Evolutionary conservation across 2,888 invertebrate genomes (phyloP).

Genomic region (Sesamia inferens): DNA sequence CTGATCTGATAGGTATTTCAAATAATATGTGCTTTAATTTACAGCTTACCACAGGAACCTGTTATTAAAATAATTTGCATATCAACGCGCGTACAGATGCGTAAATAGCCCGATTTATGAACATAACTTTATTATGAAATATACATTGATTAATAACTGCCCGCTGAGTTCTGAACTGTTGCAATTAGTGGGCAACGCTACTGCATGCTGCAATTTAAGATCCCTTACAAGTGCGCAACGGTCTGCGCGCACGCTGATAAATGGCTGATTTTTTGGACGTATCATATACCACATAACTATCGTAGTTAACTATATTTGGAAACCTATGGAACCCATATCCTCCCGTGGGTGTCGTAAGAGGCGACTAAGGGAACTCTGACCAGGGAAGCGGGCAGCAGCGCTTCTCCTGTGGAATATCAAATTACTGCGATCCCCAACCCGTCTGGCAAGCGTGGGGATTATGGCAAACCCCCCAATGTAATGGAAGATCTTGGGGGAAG

Average conservation of each 20-base stretch:
- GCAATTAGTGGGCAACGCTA: constrained; percentile 55
- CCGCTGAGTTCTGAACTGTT: constrained; percentile 32
- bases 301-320: not conserved
- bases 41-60: constrained; percentile 23
- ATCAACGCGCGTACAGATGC: constrained; percentile 38
- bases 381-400: too few species aligned
- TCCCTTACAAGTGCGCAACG: constrained; percentile 37
- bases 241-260: constrained; percentile 41
- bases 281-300: constrained; percentile 14
- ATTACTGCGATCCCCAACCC: too few species aligned
- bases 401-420: too few species aligned
- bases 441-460: too few species aligned
- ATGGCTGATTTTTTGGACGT: constrained; percentile 21
- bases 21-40: constrained; percentile 28
- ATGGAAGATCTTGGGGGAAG: too few species aligned
- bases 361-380: too few species aligned
- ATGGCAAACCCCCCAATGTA: too few species aligned
- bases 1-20: too few species aligned
- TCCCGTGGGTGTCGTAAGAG: too few species aligned
- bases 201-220: constrained; percentile 62
- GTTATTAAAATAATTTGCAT: constrained; percentile 50
- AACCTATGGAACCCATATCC: too few species aligned
- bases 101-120: constrained; percentile 49
- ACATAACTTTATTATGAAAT: constrained; percentile 36
- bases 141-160: constrained; percentile 45